Evolutionary conservation across 2,888 invertebrate genomes (phyloP).

Genomic region (Coremacera marginata): DNA sequence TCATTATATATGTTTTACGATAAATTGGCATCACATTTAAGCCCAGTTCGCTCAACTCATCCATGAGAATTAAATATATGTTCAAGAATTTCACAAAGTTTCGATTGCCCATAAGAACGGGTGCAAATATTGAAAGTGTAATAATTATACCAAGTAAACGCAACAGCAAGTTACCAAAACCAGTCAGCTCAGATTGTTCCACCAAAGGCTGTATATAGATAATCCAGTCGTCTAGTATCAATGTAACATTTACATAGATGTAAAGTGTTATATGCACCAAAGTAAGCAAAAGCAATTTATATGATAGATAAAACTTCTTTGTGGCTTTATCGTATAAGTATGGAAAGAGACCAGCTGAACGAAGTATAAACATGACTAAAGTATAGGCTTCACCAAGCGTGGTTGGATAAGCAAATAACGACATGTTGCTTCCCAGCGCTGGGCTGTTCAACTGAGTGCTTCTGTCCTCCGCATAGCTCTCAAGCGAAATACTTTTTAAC

Average conservation of each 20-base stretch:
- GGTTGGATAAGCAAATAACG: conserved; percentile 38
- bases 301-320: conserved; percentile 46
- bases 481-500: no score
- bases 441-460: neutral
- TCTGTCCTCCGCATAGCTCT: no score
- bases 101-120: conserved; percentile 39
- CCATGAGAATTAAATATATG: conserved; percentile 41
- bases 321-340: conserved; percentile 30
- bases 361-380: conserved; percentile 43
- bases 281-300: conserved; percentile 39
- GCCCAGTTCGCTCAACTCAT: conserved; percentile 44
- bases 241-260: conserved; percentile 49
- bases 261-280: conserved; percentile 47
- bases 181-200: conserved; percentile 44
- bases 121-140: conserved; percentile 45
- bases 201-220: conserved; percentile 51
- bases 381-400: conserved; percentile 44
- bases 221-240: conserved; percentile 46
- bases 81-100: conserved; percentile 43
- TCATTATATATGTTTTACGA: conserved; percentile 40
- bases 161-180: conserved; percentile 47
- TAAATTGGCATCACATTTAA: conserved; percentile 43
- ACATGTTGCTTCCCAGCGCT: conserved; percentile 12
- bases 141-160: conserved; percentile 49
- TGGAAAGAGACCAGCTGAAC: conserved; percentile 51